Percentiles rank a stretch among this genome's conserved stretches.
These are phyloP conservation scores for Naso thynnoides DNA, from an alignment of 2,797 vertebrate genomes.

Conservation along the genomic window DNA sequence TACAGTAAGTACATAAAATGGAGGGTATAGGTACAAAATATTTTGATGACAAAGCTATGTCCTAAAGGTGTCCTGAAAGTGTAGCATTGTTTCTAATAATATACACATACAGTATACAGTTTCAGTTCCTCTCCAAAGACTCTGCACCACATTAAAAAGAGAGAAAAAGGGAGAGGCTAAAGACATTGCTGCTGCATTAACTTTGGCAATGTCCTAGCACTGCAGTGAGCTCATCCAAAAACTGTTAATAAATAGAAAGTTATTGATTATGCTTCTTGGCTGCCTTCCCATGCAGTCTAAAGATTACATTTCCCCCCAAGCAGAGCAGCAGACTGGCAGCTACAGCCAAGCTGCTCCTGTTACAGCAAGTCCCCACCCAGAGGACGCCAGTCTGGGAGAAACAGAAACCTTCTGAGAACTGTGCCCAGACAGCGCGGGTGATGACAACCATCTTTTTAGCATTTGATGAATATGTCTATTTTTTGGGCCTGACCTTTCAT, in stretches of 20 bases:
- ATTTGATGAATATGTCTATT: constrained; percentile 11
- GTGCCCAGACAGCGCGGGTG: constrained; percentile 26
- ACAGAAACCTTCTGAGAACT: constrained; percentile 30
- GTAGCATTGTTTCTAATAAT: constrained; percentile 69
- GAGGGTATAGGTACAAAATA: constrained; percentile 22
- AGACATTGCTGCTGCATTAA: constrained; percentile 79
- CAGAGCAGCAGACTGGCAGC: constrained; percentile 68
- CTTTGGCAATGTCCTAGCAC: constrained; percentile 68
- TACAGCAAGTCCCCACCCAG: constrained; percentile 66
- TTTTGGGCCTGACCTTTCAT: neutral
- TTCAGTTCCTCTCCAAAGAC: constrained; percentile 61
- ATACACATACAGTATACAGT: constrained; percentile 54
- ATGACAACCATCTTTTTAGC: constrained; percentile 15
- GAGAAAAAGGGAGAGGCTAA: constrained; percentile 56
- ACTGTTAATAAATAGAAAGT: constrained; percentile 85
- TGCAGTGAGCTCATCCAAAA: constrained; percentile 82
- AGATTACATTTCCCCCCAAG: constrained; percentile 74
- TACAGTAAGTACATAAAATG: constrained; percentile 12
- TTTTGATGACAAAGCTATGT: constrained; percentile 40
- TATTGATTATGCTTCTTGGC: constrained; percentile 84
- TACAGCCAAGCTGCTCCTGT: constrained; percentile 73
- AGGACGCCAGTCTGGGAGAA: constrained; percentile 54
- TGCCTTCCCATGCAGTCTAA: constrained; percentile 74
- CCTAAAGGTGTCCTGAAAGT: constrained; percentile 43
- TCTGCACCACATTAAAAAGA: constrained; percentile 50